These are phyloP conservation scores for Girardinus metallicus DNA, from an alignment of 2,797 vertebrate genomes.

Conservation along the genomic window DNA sequence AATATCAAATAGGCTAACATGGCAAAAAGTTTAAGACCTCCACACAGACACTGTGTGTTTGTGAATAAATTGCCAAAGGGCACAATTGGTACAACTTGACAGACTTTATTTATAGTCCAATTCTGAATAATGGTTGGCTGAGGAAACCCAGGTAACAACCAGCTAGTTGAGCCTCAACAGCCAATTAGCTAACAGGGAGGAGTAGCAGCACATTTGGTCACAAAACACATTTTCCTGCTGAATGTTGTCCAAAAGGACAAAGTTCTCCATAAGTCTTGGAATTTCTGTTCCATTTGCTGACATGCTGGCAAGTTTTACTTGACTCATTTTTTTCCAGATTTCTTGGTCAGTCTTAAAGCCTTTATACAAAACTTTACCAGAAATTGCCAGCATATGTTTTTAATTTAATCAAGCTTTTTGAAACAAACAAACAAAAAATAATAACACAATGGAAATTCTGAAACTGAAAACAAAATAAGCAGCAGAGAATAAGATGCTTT, in stretches of 20 bases:
- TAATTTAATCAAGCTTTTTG: background rate
- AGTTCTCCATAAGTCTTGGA: background rate
- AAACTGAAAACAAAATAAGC: background rate
- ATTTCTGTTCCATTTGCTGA: background rate
- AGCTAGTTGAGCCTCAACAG: background rate
- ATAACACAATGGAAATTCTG: background rate
- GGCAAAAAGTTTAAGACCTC: background rate
- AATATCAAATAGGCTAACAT: background rate
- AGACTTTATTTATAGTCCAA: background rate
- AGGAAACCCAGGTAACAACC: background rate
- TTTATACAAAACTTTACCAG: background rate
- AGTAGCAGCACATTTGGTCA: background rate
- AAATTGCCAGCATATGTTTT: background rate
- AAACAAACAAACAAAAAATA: background rate
- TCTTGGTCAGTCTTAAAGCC: background rate
- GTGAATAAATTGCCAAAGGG: background rate
- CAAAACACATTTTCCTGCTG: background rate
- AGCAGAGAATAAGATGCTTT: background rate
- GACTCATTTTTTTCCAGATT: background rate
- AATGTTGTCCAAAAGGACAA: background rate
- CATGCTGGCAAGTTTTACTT: background rate
- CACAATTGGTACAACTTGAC: background rate
- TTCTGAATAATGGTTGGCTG: conserved; percentile 2
- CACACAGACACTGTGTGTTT: background rate
- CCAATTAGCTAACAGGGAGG: background rate